Evolutionary conservation across 2,113 vertebrate genomes (phyloP), one percentile per base, ranked within the genome.

Genomic region (Hydrochoerus hydrochaeris): DNA sequence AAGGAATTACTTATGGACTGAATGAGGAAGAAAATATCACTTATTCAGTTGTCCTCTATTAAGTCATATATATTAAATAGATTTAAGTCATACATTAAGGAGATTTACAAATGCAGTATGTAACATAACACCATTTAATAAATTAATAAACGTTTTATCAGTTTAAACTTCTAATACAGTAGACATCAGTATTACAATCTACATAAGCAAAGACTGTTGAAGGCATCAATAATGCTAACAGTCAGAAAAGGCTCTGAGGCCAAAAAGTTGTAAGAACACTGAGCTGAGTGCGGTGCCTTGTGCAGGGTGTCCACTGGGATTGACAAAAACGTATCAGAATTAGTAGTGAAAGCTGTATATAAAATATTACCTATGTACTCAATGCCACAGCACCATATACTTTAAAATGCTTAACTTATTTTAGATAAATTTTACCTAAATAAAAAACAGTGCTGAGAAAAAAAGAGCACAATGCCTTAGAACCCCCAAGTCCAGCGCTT

Each of bases 261-360:
- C 26, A 94, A 58, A 63, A 81, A 57, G 28, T 16, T 85, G 81
- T 32, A 83, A 26, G 77, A 96, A 28, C 41, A 35, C 38, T 84
- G 54, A 82, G 81, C 30, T 92, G 41, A 84, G 71, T 4, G 80
- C 0, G 83, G 49, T 84, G 35, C 77, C 35, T 69, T 78, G 62
- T 28, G 88, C 12, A 4, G 44, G 44, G 0, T 49, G 85, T 89
- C 71, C 38, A n/a, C 10, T 7, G 46, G 28, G 22, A 32, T 2
- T 41, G 46, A 97, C 46, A 7, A 90, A 84, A 95, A 83, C 35
- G 41, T 69, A 22, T 83, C 73, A 46, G 49, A 88, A 95, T 69
- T 38, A 54, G 28, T 26, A 14, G 8, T 62, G 58, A 90, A 90
- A 17, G 4, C 32, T 77, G n/a, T 26, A 32, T 52, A 77, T 32